phyloP scores from a whole-genome alignment of 2,797 vertebrate species.

The Cetoscarus ocellatus region DNA sequence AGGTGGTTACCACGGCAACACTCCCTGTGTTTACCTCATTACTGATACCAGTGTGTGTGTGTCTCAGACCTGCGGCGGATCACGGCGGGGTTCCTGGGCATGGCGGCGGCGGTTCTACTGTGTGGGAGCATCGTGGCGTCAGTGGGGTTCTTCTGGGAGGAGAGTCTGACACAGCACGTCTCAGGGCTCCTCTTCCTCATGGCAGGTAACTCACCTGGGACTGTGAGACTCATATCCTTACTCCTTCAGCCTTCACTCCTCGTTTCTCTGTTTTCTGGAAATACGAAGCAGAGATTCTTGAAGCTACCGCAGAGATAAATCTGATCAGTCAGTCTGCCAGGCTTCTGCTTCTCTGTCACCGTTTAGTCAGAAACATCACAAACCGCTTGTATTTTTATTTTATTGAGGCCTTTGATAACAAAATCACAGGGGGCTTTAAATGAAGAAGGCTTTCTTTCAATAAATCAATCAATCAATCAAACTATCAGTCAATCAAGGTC shows the following conservation, averaged over 20 bases:
- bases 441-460: no score
- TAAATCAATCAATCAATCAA: no score
- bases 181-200: slow-evolving; percentile 91
- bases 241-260: background rate
- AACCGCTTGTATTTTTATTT: no score
- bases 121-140: slow-evolving; percentile 87
- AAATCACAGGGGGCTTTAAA: no score
- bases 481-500: no score
- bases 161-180: slow-evolving; percentile 89
- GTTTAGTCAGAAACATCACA: no score
- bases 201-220: slow-evolving; percentile 83
- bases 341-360: no score
- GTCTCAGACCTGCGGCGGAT: slow-evolving; percentile 86
- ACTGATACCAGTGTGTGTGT: slow-evolving; percentile 1
- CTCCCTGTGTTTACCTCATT: slow-evolving; percentile 14
- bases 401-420: no score
- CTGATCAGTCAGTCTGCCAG: no score
- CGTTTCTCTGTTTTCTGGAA: background rate
- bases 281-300: no score
- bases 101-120: slow-evolving; percentile 88
- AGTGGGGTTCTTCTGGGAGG: slow-evolving; percentile 91
- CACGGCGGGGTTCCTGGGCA: slow-evolving; percentile 88
- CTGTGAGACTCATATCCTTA: background rate
- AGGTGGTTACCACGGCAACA: slow-evolving; percentile 64
- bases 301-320: no score